These are phyloP conservation scores for Archilochus colubris DNA, from an alignment of 2,113 vertebrate genomes.

Conservation along the genomic window DNA sequence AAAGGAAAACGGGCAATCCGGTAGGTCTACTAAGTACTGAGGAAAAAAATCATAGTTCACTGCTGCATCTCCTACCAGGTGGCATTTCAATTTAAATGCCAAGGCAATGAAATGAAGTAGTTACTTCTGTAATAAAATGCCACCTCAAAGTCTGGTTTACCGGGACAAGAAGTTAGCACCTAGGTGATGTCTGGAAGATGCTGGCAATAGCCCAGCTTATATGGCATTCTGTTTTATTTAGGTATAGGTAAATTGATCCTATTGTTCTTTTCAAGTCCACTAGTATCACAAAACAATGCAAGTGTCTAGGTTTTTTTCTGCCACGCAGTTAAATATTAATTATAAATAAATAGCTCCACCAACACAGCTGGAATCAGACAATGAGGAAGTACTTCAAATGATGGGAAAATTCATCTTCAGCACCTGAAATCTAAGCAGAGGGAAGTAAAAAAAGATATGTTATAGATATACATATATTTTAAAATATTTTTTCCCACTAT, in stretches of 20 bases:
- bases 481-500: neutral
- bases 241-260: neutral
- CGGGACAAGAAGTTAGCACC: neutral
- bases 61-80: neutral
- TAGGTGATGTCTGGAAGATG: neutral
- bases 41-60: neutral
- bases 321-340: neutral
- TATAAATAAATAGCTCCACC: neutral
- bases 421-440: neutral
- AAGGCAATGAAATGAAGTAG: neutral
- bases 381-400: neutral
- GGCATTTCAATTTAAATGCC: neutral
- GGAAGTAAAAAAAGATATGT: neutral
- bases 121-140: neutral
- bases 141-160: neutral
- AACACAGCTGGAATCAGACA: neutral
- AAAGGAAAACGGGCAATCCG: neutral
- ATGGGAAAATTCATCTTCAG: neutral
- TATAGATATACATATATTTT: too few species aligned
- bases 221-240: neutral
- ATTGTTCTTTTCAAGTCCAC: neutral
- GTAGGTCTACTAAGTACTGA: neutral
- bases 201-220: neutral
- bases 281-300: neutral
- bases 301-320: neutral